Conservation (phyloP, 2,797 vertebrate genomes). For the Phalloptychus januarius region DNA sequence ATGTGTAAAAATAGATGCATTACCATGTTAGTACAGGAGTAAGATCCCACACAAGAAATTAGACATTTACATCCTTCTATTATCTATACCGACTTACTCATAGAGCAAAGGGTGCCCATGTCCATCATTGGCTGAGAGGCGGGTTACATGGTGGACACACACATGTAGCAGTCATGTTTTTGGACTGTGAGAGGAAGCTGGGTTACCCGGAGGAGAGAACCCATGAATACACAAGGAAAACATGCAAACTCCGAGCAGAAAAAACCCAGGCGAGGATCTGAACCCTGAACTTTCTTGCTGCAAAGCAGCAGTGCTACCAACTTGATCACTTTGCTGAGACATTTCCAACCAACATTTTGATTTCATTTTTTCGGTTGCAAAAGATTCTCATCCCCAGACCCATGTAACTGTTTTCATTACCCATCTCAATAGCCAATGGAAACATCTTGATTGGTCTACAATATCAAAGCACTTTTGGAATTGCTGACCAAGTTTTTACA, state of each 20-base stretch:
- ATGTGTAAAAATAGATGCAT: background rate
- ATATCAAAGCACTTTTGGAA: background rate
- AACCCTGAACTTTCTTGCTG: background rate
- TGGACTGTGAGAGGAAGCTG: background rate
- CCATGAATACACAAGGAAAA: background rate
- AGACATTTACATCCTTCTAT: background rate
- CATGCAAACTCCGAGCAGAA: background rate
- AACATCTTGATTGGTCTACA: background rate
- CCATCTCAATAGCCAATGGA: background rate
- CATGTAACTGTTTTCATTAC: background rate
- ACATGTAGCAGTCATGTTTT: background rate
- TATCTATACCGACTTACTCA: background rate
- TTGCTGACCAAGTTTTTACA: background rate
- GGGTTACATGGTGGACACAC: background rate
- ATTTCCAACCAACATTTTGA: background rate
- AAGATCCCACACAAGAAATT: background rate
- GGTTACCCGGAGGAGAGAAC: background rate
- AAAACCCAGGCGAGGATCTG: background rate
- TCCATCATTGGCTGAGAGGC: background rate
- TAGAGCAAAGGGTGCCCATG: background rate
- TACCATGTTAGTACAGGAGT: background rate
- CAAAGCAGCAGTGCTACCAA: background rate
- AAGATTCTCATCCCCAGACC: background rate
- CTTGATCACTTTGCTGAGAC: background rate
- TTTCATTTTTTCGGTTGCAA: background rate